Percentiles rank a stretch among this genome's conserved stretches.
phyloP scores from a whole-genome alignment of 2,888 invertebrate genomes.

The Melanophora roralis region DNA sequence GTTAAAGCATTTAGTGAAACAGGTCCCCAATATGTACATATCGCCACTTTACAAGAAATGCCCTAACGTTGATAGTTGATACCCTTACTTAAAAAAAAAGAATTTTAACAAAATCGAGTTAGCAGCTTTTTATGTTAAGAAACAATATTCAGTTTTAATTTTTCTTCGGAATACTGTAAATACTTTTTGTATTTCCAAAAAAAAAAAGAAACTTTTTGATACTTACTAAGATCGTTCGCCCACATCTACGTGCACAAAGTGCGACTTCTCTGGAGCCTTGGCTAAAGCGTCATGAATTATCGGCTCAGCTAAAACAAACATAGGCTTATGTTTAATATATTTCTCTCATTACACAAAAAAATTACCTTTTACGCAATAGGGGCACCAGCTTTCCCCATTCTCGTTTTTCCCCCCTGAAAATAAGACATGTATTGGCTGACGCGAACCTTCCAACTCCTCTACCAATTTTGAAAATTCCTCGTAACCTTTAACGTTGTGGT shows the following conservation, averaged over 20 bases:
- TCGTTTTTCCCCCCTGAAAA: constrained; percentile 77
- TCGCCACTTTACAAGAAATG: too few relatives aligned
- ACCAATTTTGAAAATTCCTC: constrained; percentile 76
- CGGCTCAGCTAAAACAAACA: constrained; percentile 84
- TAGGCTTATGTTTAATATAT: not conserved
- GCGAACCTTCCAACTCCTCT: constrained; percentile 72
- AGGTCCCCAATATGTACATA: too few relatives aligned
- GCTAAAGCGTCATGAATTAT: constrained; percentile 83
- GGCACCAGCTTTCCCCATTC: constrained; percentile 90
- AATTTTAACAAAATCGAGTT: too few relatives aligned
- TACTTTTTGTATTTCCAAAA: too few relatives aligned
- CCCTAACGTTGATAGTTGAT: too few relatives aligned
- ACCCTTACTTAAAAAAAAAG: too few relatives aligned
- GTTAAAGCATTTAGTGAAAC: too few relatives aligned
- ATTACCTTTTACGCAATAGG: constrained; percentile 90
- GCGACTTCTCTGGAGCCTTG: constrained; percentile 80
- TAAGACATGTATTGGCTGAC: constrained; percentile 74
- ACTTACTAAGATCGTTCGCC: constrained; percentile 87
- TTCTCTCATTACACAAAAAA: not conserved
- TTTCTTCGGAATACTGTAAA: too few relatives aligned
- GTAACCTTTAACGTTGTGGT: constrained; percentile 76
- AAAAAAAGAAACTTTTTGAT: not conserved
- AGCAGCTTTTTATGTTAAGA: too few relatives aligned
- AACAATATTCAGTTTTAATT: too few relatives aligned
- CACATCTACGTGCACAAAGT: constrained; percentile 87